Conservation (phyloP, 1,140 invertebrate genomes). For the Charaxes varanes region DNA sequence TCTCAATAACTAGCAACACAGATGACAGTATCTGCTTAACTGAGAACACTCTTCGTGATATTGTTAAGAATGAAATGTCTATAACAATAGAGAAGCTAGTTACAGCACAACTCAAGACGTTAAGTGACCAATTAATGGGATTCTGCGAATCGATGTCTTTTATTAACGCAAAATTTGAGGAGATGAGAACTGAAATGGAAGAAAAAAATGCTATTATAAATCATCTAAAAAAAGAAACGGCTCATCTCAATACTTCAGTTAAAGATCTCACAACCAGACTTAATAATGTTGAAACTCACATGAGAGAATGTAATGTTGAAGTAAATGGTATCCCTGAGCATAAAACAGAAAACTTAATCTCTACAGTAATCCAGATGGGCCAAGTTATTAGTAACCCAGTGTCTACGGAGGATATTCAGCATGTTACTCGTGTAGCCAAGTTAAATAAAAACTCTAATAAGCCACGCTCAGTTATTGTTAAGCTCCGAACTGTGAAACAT, state of each 20-base stretch:
- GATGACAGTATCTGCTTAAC: background rate
- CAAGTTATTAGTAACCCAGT: constrained; percentile 5
- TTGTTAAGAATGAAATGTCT: background rate
- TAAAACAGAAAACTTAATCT: constrained; percentile 5
- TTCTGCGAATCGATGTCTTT: constrained; percentile 3
- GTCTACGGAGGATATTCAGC: constrained; percentile 3
- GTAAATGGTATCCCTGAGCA: constrained; percentile 8
- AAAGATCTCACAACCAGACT: constrained; percentile 4
- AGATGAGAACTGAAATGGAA: background rate
- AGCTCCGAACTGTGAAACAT: constrained; percentile 1
- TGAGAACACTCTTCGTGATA: background rate
- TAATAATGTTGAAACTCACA: constrained; percentile 6
- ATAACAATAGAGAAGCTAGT: background rate
- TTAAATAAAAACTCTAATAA: background rate
- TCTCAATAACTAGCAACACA: no score
- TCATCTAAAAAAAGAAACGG: constrained; percentile 7
- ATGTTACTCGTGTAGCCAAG: constrained; percentile 8
- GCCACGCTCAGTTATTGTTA: constrained; percentile 8
- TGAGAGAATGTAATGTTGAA: constrained; percentile 10
- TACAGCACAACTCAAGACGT: background rate
- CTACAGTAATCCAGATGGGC: background rate
- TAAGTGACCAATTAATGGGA: background rate
- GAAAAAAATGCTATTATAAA: constrained; percentile 4
- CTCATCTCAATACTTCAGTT: background rate
- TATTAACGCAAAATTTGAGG: background rate